These are phyloP conservation scores for Temnopleurus reevesii DNA, from an alignment of 53 echinoderm and acorn worm genomes.

Conservation along the genomic window DNA sequence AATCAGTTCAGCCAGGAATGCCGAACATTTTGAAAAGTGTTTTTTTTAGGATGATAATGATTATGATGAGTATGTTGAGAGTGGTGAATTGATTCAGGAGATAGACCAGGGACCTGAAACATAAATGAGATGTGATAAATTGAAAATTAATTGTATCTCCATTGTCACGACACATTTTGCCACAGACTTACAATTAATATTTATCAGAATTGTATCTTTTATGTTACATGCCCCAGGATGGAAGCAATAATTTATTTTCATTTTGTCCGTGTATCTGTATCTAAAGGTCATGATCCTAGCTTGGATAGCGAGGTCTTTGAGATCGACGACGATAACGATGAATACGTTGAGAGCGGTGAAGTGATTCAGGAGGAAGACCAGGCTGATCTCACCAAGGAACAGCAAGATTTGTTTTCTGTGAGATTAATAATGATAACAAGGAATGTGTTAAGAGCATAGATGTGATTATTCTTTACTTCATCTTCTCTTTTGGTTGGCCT, in stretches of 20 bases:
- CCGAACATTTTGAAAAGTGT: no score
- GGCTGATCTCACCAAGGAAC: constrained; percentile 75
- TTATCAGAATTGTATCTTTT: no score
- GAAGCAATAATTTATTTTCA: no score
- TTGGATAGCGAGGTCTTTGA: constrained; percentile 98
- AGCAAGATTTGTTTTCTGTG: constrained; percentile 84
- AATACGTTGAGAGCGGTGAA: constrained; percentile 85
- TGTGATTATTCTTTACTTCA: background rate
- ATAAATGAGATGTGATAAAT: no score
- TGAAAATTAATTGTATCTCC: no score
- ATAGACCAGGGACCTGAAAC: constrained; percentile 57
- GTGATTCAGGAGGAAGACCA: constrained; percentile 63
- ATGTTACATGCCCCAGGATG: no score
- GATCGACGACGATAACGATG: constrained; percentile 88
- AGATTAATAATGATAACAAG: no score
- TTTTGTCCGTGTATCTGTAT: no score
- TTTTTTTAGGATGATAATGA: constrained; percentile 93
- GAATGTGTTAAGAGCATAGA: no score
- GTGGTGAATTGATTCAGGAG: constrained; percentile 74
- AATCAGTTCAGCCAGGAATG: no score
- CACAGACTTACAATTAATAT: no score
- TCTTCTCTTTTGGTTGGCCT: background rate
- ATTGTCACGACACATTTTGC: no score
- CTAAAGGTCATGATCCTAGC: constrained; percentile 92
- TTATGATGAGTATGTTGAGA: constrained; percentile 86